Evolutionary conservation across 2,888 invertebrate genomes (phyloP), one percentile per base, ranked within the genome.

Genomic region (Leucoptera coffeella): DNA sequence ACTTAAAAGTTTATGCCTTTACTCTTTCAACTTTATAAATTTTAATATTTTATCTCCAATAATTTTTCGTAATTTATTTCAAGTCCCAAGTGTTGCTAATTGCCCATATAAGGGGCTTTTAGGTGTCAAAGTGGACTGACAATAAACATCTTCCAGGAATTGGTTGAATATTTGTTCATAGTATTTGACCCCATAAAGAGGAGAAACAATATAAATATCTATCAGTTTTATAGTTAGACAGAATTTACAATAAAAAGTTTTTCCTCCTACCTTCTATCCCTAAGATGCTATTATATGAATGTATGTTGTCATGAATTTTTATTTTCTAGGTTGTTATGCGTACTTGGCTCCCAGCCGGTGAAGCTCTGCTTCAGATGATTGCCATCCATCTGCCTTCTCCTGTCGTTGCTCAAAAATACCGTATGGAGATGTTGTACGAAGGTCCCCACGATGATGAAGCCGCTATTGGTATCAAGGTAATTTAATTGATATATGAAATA

Each of bases 341-440:
- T 44, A 90, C 90, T 34, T 99, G 99, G 99, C 75, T 99, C 64
- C 99, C 99, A 29, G 99, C 99, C 54, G 99, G 99, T 42, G 97
- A 99, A 65, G 94, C 99, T 47, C 74, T 99, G 47, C 90, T 99
- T 74, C 96, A 99, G 80, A 99, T 99, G 99, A 99, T 99, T 72
- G 93, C 95, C 72, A 95, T 99, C 59, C 99, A 99, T 58, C 76
- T 99, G 58, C 99, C 99, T 32, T 99, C 97, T 14, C 99, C 99
- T 3, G 97, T 99, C 28, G 91, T 92, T 31, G 97, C 99, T 29
- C 99, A 99, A 74, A 92, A 87, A 60, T 99, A 99, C 77, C 85
- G 99, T 74, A 94, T 94, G 90, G 97, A 99, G 74, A 88, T 97
- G 89, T 74, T 99, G 69, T 99, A 99, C 62, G 99, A 99, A 73